phyloP scores from a whole-genome alignment of 2,113 vertebrate species.

The Oryctolagus cuniculus region DNA sequence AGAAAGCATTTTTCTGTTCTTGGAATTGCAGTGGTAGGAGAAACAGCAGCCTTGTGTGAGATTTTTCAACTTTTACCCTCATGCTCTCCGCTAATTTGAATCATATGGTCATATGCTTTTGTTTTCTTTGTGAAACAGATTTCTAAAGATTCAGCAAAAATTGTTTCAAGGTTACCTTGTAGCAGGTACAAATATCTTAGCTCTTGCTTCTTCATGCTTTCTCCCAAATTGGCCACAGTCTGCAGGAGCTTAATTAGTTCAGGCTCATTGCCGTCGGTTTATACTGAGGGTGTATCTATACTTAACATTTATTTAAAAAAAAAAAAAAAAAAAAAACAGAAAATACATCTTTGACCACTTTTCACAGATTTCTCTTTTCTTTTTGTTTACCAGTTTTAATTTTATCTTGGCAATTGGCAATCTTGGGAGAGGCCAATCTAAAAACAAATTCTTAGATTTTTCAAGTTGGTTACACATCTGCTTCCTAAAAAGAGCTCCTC shows the following conservation, averaged over 20 bases:
- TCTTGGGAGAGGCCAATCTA: conserved; percentile 28
- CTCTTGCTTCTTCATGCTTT: conserved; percentile 7
- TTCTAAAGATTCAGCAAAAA: conserved; percentile 51
- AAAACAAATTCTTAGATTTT: conserved; percentile 58
- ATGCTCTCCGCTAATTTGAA: conserved; percentile 42
- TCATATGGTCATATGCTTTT: conserved; percentile 15
- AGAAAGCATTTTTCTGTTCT: background rate
- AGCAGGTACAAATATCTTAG: conserved; percentile 20
- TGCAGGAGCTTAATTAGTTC: conserved; percentile 55
- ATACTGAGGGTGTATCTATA: conserved; percentile 49
- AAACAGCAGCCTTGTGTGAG: background rate
- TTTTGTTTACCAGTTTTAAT: conserved; percentile 59
- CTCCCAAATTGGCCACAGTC: conserved; percentile 8
- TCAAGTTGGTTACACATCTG: conserved; percentile 42
- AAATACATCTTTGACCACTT: conserved; percentile 50
- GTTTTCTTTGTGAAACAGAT: background rate
- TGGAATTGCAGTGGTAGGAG: background rate
- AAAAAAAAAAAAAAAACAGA: conserved; percentile 19
- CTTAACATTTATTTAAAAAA: conserved; percentile 50
- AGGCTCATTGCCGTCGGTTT: conserved; percentile 56
- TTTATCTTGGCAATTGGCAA: conserved; percentile 59
- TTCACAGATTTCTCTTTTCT: background rate
- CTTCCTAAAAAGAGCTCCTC: conserved; percentile 15
- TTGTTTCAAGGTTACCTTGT: conserved; percentile 55
- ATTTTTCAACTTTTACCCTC: background rate